Evolutionary conservation across 2,113 vertebrate genomes (phyloP), one percentile per base, ranked within the genome.

Genomic region (Paratilapia polleni): DNA sequence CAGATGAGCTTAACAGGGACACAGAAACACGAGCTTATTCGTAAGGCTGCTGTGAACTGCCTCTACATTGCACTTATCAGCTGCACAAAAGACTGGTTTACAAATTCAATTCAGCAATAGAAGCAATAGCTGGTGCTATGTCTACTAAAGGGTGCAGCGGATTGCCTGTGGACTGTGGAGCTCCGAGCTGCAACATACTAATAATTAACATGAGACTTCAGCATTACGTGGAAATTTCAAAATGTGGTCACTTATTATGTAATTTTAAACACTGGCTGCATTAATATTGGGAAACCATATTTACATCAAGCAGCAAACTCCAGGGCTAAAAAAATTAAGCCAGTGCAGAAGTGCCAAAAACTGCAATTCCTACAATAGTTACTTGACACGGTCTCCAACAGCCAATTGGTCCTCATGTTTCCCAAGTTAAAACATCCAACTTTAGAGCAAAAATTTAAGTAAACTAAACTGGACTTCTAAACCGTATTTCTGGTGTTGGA

Each of bases 1-100:
- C 60, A 77, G 79, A 61, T 82, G 74, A 84, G 61, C 20, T 80
- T 24, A 77, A 56, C 52, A 36, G 41, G 41, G 62, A 64, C 58
- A 6, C 13, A 28, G 17, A 79, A 17, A 58, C 54, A 52, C 56
- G 26, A 77, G 77, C 22, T 38, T 60, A 47, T 83, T 64, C 13
- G 2, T n/a, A 41, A 89, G 60, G 49, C 79, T 64, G 34, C 59
- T 15, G 59, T 56, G 58, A 79, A 83, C 6, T 20, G 20, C 7
- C 5, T 60, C 0, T 73, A 43, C 3, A 22, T 34, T 54, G 20
- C 77, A 52, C 43, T 62, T 56, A 75, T 56, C 31, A 56, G n/a
- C 34, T 8, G 2, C 31, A 14, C 73, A 38, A 75, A 57, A 14
- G 24, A 62, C 12, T 62, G 34, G 52, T 58, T 58, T 70, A 28